These are phyloP conservation scores for Erythrocercus mccallii DNA, from an alignment of 2,113 vertebrate genomes.

Conservation along the genomic window DNA sequence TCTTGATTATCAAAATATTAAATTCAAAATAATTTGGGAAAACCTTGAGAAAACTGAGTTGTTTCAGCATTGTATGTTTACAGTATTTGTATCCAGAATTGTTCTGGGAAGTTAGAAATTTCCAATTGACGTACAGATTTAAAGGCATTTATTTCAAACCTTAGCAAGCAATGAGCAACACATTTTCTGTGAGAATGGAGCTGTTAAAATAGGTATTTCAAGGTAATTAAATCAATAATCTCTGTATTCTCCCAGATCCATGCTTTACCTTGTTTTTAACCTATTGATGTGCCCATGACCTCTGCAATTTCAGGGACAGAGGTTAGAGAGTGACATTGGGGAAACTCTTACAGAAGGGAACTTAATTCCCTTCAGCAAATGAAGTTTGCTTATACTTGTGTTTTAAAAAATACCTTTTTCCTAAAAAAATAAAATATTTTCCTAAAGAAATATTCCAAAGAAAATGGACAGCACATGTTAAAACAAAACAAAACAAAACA, in stretches of 20 bases:
- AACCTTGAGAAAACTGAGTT: neutral
- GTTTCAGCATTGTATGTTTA: neutral
- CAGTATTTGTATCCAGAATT: neutral
- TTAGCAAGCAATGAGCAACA: neutral
- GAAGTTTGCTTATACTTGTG: neutral
- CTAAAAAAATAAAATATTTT: neutral
- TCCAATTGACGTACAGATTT: neutral
- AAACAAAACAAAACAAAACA: neutral
- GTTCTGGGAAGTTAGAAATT: neutral
- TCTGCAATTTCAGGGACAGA: neutral
- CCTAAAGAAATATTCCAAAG: neutral
- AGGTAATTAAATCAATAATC: neutral
- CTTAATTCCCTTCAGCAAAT: neutral
- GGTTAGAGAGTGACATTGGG: neutral
- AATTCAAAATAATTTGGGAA: neutral
- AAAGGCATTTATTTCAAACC: neutral
- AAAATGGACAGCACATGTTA: neutral
- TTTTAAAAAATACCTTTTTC: neutral
- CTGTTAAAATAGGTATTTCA: neutral
- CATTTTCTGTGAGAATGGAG: neutral
- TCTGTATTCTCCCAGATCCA: neutral
- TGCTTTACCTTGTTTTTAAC: neutral
- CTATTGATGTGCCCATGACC: no score
- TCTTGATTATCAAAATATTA: neutral
- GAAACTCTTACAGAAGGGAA: neutral